Conservation (phyloP, 2,888 invertebrate genomes). For the Phymatocera aterrima region DNA sequence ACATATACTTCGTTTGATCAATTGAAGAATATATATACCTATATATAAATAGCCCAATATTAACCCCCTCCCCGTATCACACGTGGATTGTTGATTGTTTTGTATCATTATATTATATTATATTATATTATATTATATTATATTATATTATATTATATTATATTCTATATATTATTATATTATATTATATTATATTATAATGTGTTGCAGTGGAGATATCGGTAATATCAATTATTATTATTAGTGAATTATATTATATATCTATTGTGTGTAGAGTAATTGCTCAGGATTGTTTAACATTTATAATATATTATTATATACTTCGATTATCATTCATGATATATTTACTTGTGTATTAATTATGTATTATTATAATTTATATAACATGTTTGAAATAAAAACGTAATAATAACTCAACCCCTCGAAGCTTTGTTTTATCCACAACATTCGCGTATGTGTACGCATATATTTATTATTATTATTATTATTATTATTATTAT, state of each 20-base stretch:
- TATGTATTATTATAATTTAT: slow-evolving; percentile 67
- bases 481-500: no score
- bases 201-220: slow-evolving; percentile 60
- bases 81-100: slow-evolving; percentile 65
- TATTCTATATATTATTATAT: slow-evolving; percentile 53
- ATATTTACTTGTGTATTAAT: slow-evolving; percentile 63
- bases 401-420: slow-evolving; percentile 26
- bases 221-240: slow-evolving; percentile 47
- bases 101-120: slow-evolving; percentile 57
- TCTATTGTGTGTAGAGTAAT: slow-evolving; percentile 66
- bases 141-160: slow-evolving; percentile 57
- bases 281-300: slow-evolving; percentile 73
- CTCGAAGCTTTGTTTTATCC: not conserved
- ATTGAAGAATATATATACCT: slow-evolving; percentile 59
- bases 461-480: not conserved
- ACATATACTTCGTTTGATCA: slow-evolving; percentile 46
- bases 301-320: slow-evolving; percentile 67
- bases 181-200: slow-evolving; percentile 56
- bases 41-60: slow-evolving; percentile 53
- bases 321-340: slow-evolving; percentile 66
- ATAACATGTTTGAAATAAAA: slow-evolving; percentile 66
- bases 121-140: slow-evolving; percentile 52
- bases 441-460: not conserved
- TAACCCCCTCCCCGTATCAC: slow-evolving; percentile 57
- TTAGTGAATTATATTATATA: slow-evolving; percentile 20